Percentiles rank a stretch among this genome's conserved stretches.
These are phyloP conservation scores for Cantharis rustica DNA, from an alignment of 2,888 invertebrate genomes.

Conservation along the genomic window DNA sequence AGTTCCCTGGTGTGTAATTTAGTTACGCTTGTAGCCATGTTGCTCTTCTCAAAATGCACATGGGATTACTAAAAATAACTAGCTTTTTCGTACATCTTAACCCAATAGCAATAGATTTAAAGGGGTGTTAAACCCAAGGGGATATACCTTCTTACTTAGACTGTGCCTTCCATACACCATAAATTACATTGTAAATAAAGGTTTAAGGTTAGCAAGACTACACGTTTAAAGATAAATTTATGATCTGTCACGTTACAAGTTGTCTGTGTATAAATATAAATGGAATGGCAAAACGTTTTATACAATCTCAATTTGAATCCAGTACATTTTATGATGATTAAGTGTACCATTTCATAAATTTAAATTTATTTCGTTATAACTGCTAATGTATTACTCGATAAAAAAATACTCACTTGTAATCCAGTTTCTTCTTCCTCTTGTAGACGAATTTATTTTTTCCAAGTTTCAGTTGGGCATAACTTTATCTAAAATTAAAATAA, in stretches of 20 bases:
- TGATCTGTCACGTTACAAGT: constrained; percentile 30
- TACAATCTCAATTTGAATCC: constrained; percentile 26
- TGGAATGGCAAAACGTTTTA: constrained; percentile 24
- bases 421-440: neutral
- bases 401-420: neutral
- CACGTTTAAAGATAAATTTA: constrained; percentile 30
- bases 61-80: constrained; percentile 42
- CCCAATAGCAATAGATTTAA: constrained; percentile 50
- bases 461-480: neutral
- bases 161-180: constrained; percentile 19
- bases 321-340: constrained; percentile 26
- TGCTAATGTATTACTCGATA: neutral
- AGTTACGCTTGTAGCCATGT: constrained; percentile 32
- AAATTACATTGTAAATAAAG: constrained; percentile 24
- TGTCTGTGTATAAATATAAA: constrained; percentile 14
- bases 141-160: constrained; percentile 24
- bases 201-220: constrained; percentile 23
- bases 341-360: constrained; percentile 1
- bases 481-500: neutral
- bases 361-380: neutral
- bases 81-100: constrained; percentile 31
- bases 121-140: constrained; percentile 45
- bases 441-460: neutral
- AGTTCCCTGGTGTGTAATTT: constrained; percentile 28
- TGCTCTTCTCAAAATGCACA: constrained; percentile 33